Evolutionary conservation across 1,140 invertebrate species (phyloP).

Genomic region (Augochlora pura): DNA sequence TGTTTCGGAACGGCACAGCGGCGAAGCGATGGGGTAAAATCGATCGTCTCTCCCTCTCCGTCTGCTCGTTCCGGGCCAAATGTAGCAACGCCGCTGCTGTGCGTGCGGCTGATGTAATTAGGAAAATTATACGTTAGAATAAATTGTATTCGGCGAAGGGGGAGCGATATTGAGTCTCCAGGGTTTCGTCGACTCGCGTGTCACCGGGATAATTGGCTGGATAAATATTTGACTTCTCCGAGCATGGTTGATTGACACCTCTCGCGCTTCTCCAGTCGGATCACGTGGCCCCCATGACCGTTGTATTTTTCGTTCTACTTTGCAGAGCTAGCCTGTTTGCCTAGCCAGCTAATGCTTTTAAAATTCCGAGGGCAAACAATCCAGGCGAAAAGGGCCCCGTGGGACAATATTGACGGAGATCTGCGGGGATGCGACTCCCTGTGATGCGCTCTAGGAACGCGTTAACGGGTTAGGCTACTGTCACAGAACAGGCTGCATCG

Average conservation of each 20-base stretch:
- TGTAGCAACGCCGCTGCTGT: neutral
- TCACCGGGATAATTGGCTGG: slow-evolving; percentile 31
- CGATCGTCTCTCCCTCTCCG: slow-evolving; percentile 19
- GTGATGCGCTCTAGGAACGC: slow-evolving; percentile 11
- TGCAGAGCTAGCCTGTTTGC: slow-evolving; percentile 38
- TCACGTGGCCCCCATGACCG: slow-evolving; percentile 21
- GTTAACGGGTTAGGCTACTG: neutral
- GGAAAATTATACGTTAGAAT: slow-evolving; percentile 30
- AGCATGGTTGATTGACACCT: slow-evolving; percentile 42
- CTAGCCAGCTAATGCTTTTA: slow-evolving; percentile 58
- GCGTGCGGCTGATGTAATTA: slow-evolving; percentile 26
- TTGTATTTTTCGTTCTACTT: slow-evolving; percentile 16
- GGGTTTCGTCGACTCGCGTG: slow-evolving; percentile 17
- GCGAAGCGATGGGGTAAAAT: slow-evolving; percentile 22
- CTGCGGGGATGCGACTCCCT: slow-evolving; percentile 41
- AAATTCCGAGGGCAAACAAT: slow-evolving; percentile 59
- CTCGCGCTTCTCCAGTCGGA: neutral
- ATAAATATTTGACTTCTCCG: slow-evolving; percentile 49
- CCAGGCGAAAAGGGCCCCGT: slow-evolving; percentile 12
- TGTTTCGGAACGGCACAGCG: too few relatives aligned
- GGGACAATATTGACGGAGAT: slow-evolving; percentile 63
- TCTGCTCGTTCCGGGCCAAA: neutral
- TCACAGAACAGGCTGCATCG: too few relatives aligned
- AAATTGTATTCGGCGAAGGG: neutral
- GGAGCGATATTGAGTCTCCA: neutral